Base-by-base conservation (phyloP, 2,113 vertebrate genomes). In the Mugil cephalus region DNA sequence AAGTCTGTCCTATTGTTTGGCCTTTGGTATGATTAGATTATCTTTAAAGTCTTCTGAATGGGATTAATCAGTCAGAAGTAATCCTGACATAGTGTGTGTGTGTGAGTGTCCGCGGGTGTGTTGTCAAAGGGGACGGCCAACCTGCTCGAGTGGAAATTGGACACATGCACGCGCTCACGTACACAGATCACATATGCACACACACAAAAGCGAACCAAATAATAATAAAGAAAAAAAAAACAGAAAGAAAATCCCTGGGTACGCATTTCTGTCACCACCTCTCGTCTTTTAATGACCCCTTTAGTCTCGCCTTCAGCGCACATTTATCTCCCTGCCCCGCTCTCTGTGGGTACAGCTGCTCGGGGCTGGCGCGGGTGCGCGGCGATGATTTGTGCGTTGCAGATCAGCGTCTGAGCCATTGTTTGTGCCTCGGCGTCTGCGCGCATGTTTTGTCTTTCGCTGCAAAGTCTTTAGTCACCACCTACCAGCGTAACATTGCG, bases 11-110 rank as follows among this genome's bases (percentile, higher is more conserved):
- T 76, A 91, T 92, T 93, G 91, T 93, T 83, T 88, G 87, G 89
- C 83, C 82, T 88, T 87, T 88, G 88, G 88, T 92, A 87, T 92
- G 92, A 93, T 94, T 94, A 94, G 91, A 94, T 92, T 92, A 94
- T 92, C 93, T 93, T 83, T 85, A 90, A 83, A 87, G 82, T 86
- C 65, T 51, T 21, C 77, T 93, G 88, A 94, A 94, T 93, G 83
- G 88, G 85, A 85, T 89, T 93, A 93, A 93, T 94, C 92, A 84
- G 77, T 91, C 75, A 79, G 90, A 94, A 93, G 87, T 93, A 91
- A 94, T 93, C 87, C 86, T 84, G 85, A 93, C 88, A 80, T 65
- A 36, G 42, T 40, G 47, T 55, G 69, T 63, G 71, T 70, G 78
- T 74, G 83, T 70, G 78, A 72, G 83, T 83, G 66, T 6, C 39